Evolutionary conservation across 2,113 vertebrate genomes (phyloP).

Genomic region (Arenaria interpres): DNA sequence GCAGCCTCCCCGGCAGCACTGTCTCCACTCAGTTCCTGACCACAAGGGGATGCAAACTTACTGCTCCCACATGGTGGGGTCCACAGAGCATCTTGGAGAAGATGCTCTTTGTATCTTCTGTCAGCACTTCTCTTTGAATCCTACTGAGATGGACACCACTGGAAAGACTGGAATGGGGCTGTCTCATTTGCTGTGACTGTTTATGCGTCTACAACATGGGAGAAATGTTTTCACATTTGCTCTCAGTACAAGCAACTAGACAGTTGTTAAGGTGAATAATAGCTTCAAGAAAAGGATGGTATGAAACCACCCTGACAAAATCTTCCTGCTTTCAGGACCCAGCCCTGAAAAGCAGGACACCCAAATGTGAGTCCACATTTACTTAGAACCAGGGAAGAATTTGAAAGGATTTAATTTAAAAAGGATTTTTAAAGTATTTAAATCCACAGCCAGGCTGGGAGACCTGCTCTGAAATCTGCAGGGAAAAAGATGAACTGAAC

Average conservation of each 20-base stretch:
- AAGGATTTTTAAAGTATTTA: neutral
- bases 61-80: neutral
- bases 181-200: neutral
- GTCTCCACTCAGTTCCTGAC: neutral
- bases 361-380: neutral
- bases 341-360: neutral
- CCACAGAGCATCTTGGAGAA: neutral
- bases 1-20: neutral
- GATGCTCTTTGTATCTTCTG: neutral
- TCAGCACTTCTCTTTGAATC: neutral
- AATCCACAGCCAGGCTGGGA: neutral
- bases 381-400: neutral
- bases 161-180: neutral
- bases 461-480: neutral
- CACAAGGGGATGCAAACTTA: neutral
- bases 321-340: neutral
- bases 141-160: neutral
- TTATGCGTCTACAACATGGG: rapidly evolving
- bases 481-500: neutral
- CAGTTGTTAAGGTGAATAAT: neutral
- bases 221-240: neutral
- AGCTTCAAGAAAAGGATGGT: neutral
- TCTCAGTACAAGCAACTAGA: neutral
- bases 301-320: neutral
- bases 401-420: no score